Evolutionary conservation across 1,140 invertebrate genomes (phyloP).

Genomic region (Doryteuthis pealeii): DNA sequence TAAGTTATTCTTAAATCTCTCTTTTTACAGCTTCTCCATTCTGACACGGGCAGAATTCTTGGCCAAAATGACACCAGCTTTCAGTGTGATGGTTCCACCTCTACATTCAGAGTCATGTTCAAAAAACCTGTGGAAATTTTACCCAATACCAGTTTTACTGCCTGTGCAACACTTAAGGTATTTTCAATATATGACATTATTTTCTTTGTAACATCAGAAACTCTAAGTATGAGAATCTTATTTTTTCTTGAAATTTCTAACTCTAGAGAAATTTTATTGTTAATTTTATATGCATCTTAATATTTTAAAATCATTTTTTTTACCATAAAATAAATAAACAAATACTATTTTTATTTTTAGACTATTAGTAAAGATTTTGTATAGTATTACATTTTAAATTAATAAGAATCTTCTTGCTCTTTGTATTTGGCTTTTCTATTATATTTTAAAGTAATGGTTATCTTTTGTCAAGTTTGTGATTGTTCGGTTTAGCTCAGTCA

Average conservation of each 20-base stretch:
- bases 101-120: conserved; percentile 85
- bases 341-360: no score
- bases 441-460: no score
- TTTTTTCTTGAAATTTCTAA: not conserved
- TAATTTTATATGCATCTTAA: no score
- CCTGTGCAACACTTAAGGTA: conserved; percentile 80
- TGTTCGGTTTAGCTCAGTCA: no score
- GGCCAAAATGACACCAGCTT: conserved; percentile 78
- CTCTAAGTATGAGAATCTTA: not conserved
- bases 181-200: not conserved
- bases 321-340: no score
- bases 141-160: conserved; percentile 80
- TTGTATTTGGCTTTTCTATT: no score
- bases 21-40: conserved; percentile 69
- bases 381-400: no score
- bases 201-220: not conserved
- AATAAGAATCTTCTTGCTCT: no score
- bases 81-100: conserved; percentile 78
- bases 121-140: conserved; percentile 84
- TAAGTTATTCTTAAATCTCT: not conserved
- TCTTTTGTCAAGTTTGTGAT: no score
- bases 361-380: no score
- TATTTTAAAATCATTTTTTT: no score
- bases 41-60: conserved; percentile 75
- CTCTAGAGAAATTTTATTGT: not conserved